These are phyloP conservation scores for Saccostrea glomerata DNA, from an alignment of 1,140 invertebrate species.

Conservation along the genomic window DNA sequence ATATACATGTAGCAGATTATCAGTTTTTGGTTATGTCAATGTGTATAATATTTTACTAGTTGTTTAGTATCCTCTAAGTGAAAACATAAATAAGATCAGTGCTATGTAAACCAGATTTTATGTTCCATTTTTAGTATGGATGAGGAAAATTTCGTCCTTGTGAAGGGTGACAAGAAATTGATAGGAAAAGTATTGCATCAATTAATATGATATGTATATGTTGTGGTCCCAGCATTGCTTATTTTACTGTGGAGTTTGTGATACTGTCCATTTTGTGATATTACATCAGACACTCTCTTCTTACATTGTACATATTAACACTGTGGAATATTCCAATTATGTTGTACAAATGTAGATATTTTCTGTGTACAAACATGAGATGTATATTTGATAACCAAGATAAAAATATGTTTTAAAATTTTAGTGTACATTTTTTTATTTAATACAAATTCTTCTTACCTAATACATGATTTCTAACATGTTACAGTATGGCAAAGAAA, in stretches of 20 bases:
- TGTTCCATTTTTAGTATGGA: not conserved
- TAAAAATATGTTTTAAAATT: not conserved
- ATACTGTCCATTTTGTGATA: slow-evolving; percentile 19
- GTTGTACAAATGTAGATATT: slow-evolving; percentile 27
- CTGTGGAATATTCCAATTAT: not conserved
- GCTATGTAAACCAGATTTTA: not conserved
- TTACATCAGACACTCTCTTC: not conserved
- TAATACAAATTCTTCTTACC: no score
- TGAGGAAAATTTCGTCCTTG: not conserved
- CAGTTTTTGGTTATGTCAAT: no score
- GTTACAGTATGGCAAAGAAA: no score
- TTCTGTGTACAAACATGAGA: slow-evolving; percentile 17
- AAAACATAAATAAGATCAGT: not conserved
- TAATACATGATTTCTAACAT: no score
- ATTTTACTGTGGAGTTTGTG: not conserved
- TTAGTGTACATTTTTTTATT: not conserved
- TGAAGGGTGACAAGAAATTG: not conserved
- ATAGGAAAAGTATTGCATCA: not conserved
- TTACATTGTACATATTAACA: slow-evolving; percentile 7
- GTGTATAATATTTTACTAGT: no score
- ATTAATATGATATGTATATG: not conserved
- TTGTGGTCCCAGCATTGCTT: not conserved
- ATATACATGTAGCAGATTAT: no score
- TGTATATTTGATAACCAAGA: slow-evolving; percentile 38
- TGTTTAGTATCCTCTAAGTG: not conserved